Evolutionary conservation across 2,888 invertebrate genomes (phyloP).

Genomic region (Nebria salina): DNA sequence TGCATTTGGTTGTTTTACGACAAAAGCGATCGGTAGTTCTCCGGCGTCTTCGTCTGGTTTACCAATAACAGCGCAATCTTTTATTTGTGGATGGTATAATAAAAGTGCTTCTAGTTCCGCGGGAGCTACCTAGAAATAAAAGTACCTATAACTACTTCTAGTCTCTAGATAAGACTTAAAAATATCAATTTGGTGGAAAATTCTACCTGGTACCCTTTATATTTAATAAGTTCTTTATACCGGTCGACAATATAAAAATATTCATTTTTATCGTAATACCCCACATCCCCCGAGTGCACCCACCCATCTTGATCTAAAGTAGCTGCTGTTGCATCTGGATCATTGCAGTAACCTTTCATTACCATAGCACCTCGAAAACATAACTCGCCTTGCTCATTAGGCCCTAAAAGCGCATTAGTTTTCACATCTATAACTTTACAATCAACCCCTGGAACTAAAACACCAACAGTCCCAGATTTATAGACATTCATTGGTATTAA

Average conservation of each 20-base stretch:
- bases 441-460: constrained; percentile 68
- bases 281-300: constrained; percentile 83
- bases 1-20: constrained; percentile 70
- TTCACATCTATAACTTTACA: constrained; percentile 73
- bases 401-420: constrained; percentile 70
- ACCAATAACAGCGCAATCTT: constrained; percentile 85
- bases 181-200: too few species aligned
- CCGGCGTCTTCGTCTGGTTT: constrained; percentile 76
- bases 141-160: too few species aligned
- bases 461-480: constrained; percentile 72
- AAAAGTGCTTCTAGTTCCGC: constrained; percentile 87
- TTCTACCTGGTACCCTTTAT: constrained; percentile 82
- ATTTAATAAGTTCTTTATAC: constrained; percentile 90
- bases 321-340: constrained; percentile 69
- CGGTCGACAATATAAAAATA: constrained; percentile 85
- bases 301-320: constrained; percentile 79
- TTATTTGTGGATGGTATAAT: constrained; percentile 74
- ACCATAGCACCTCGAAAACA: not conserved
- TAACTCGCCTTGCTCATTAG: constrained; percentile 60
- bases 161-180: too few species aligned
- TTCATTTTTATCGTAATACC: constrained; percentile 80
- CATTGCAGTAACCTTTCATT: not conserved
- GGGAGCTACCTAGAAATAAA: constrained; percentile 72
- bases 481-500: constrained; percentile 56
- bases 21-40: constrained; percentile 80